Conservation (phyloP, 2,888 invertebrate species). For the Drosophila colorata region DNA sequence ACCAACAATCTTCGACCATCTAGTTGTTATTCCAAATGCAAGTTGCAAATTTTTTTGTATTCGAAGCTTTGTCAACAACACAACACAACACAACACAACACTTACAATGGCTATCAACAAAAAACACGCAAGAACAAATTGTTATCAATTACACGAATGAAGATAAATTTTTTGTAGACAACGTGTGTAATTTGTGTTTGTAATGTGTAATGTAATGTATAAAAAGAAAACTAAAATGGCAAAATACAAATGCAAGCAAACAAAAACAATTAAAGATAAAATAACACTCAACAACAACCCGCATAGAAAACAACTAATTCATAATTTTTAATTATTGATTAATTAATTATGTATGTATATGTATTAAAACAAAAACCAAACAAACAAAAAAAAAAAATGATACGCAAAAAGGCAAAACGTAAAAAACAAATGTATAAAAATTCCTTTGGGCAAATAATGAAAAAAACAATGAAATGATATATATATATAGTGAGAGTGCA, state of each 20-base stretch:
- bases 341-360: slow-evolving; percentile 75
- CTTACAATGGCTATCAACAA: slow-evolving; percentile 20
- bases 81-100: slow-evolving; percentile 7
- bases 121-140: slow-evolving; percentile 46
- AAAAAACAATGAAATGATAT: slow-evolving; percentile 3
- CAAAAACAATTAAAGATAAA: slow-evolving; percentile 20
- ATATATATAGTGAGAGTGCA: slow-evolving; percentile 8
- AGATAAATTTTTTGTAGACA: slow-evolving; percentile 63
- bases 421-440: slow-evolving; percentile 51
- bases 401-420: slow-evolving; percentile 37
- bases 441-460: slow-evolving; percentile 38
- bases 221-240: slow-evolving; percentile 36
- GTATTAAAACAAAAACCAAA: slow-evolving; percentile 47
- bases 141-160: slow-evolving; percentile 48
- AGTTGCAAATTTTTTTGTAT: slow-evolving; percentile 41
- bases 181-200: slow-evolving; percentile 66
- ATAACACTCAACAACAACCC: slow-evolving; percentile 21
- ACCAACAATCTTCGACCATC: slow-evolving; percentile 10
- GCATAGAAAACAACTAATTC: slow-evolving; percentile 52
- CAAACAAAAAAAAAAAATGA: slow-evolving; percentile 23
- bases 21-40: slow-evolving; percentile 44
- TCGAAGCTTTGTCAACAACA: slow-evolving; percentile 21
- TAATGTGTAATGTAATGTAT: slow-evolving; percentile 62
- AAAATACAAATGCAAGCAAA: slow-evolving; percentile 33
- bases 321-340: slow-evolving; percentile 77